Evolutionary conservation across 2,797 vertebrate species (phyloP).

Genomic region (Kryptolebias ocellatus): DNA sequence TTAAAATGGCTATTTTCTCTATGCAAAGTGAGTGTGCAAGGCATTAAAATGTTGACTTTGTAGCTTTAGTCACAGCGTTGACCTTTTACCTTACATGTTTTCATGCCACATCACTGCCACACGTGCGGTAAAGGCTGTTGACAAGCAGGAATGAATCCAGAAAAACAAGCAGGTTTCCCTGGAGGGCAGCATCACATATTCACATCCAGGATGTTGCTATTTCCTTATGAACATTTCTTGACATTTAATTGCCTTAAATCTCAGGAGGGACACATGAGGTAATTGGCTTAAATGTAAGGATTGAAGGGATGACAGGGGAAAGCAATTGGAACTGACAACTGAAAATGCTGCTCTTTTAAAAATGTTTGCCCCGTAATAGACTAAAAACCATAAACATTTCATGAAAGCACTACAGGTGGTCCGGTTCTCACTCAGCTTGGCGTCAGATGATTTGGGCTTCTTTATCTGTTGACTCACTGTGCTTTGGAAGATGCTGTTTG

Average conservation of each 20-base stretch:
- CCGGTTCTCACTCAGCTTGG: constrained; percentile 19
- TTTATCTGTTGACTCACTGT: constrained; percentile 33
- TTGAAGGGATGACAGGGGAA: constrained; percentile 20
- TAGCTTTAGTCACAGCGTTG: constrained; percentile 37
- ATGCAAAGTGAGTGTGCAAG: constrained; percentile 1
- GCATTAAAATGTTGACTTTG: constrained; percentile 29
- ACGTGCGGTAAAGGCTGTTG: constrained; percentile 39
- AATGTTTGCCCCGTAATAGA: constrained; percentile 24
- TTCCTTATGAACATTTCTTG: constrained; percentile 59
- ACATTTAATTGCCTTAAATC: constrained; percentile 65
- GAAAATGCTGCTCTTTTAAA: constrained; percentile 50
- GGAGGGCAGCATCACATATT: constrained; percentile 33
- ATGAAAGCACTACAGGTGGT: constrained; percentile 45
- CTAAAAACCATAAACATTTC: constrained; percentile 36
- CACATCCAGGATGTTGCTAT: constrained; percentile 53
- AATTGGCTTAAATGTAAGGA: constrained; percentile 62
- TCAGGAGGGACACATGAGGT: constrained; percentile 46
- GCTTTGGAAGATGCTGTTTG: constrained; percentile 46
- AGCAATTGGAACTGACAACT: constrained; percentile 49
- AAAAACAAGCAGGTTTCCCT: constrained; percentile 35
- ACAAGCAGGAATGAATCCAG: constrained; percentile 43
- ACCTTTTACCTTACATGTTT: constrained; percentile 45
- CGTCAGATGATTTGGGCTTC: constrained; percentile 30
- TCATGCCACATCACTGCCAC: constrained; percentile 39
- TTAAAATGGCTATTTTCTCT: not conserved